A percentile compares a stretch with the other conserved stretches of the same genome.
phyloP scores from a whole-genome alignment of 2,113 vertebrate species.

The Nymphicus hollandicus region DNA sequence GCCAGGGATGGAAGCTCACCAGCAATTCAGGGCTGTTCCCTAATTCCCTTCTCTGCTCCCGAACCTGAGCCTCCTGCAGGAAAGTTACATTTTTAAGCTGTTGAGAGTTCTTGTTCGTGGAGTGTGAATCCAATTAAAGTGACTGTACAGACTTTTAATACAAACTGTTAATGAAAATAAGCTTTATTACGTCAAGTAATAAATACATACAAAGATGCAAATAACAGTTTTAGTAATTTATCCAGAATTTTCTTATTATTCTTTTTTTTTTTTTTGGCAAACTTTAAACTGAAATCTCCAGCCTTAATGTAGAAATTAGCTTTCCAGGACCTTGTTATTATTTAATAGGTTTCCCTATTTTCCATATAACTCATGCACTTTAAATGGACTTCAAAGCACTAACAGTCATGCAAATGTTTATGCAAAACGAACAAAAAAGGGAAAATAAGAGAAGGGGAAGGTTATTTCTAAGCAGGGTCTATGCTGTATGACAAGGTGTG shows the following conservation, averaged over 20 bases:
- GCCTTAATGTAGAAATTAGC: conserved; percentile 56
- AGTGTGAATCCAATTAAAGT: not conserved
- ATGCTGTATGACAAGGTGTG: conserved; percentile 45
- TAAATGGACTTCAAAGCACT: conserved; percentile 76
- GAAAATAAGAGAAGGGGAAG: conserved; percentile 12
- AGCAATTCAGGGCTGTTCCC: not conserved
- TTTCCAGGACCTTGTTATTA: conserved; percentile 46
- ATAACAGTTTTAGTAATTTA: conserved; percentile 83
- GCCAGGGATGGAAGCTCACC: not conserved
- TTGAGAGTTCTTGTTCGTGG: not conserved
- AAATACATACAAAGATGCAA: conserved; percentile 99
- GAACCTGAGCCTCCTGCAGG: not conserved
- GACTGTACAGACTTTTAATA: conserved; percentile 39
- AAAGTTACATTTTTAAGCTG: not conserved
- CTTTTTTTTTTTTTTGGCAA: conserved; percentile 69
- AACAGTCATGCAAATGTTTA: conserved; percentile 80
- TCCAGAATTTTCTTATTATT: conserved; percentile 70
- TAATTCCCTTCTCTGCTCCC: not conserved
- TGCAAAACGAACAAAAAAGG: conserved; percentile 59
- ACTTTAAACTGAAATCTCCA: conserved; percentile 67
- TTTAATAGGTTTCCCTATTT: conserved; percentile 69
- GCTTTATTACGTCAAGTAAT: conserved; percentile 99
- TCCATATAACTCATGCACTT: conserved; percentile 88
- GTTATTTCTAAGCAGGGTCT: conserved; percentile 60
- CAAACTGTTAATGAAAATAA: conserved; percentile 95